Conservation (phyloP, 2,113 vertebrate species). For the Nipponia nippon region DNA sequence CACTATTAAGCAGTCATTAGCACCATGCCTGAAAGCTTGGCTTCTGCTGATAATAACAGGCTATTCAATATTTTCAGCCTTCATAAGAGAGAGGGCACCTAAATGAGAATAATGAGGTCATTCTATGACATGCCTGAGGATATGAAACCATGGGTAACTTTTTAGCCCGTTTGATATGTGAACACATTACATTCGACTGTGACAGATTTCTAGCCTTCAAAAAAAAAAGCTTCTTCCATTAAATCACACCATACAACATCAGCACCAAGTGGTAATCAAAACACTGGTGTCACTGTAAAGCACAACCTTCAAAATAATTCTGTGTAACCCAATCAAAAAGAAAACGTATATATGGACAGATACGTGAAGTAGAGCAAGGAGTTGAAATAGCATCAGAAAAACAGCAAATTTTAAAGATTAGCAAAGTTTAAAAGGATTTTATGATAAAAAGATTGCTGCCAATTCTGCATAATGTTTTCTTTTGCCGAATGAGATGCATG, state of each 20-base stretch:
- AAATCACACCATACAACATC: neutral
- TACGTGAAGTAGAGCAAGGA: neutral
- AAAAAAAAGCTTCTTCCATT: neutral
- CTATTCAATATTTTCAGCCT: slow-evolving; percentile 49
- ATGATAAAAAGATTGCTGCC: neutral
- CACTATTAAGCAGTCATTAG: slow-evolving; percentile 76
- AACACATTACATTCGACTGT: neutral
- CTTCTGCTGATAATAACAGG: slow-evolving; percentile 57
- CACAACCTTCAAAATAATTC: slow-evolving; percentile 19
- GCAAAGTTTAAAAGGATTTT: neutral
- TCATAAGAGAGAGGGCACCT: slow-evolving; percentile 17
- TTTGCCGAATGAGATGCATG: neutral
- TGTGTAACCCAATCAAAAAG: neutral
- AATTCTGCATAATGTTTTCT: neutral
- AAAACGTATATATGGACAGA: neutral
- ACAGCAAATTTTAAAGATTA: neutral
- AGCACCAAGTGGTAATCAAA: slow-evolving; percentile 7
- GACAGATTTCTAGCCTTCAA: neutral
- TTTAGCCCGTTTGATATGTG: slow-evolving; percentile 27
- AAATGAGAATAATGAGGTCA: slow-evolving; percentile 62
- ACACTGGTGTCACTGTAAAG: neutral
- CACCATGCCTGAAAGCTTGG: slow-evolving; percentile 43
- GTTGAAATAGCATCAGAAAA: neutral
- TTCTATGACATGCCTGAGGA: slow-evolving; percentile 46
- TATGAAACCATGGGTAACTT: slow-evolving; percentile 47